A percentile compares a stretch with the other conserved stretches of the same genome.
These are phyloP conservation scores for Nematopogon swammerdamellus DNA, from an alignment of 2,888 invertebrate genomes.

Conservation along the genomic window DNA sequence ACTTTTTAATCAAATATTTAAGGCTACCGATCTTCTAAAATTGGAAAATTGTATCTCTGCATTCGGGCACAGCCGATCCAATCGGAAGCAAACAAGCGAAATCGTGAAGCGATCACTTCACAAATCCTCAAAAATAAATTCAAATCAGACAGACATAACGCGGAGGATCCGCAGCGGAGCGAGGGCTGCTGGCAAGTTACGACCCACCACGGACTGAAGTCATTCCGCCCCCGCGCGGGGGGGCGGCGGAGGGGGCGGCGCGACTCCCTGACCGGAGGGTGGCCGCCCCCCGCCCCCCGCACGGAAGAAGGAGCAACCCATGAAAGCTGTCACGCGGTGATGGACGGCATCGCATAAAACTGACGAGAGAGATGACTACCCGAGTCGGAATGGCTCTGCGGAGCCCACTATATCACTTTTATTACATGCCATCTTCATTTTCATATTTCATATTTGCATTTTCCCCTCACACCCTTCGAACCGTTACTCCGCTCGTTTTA, in stretches of 20 bases:
- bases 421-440: conserved; percentile 71
- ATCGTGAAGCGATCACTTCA: neutral
- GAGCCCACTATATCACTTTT: conserved; percentile 78
- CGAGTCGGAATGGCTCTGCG: conserved; percentile 72
- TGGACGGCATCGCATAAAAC: conserved; percentile 71
- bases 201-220: conserved; percentile 1
- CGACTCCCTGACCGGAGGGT: conserved; percentile 20
- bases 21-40: no score
- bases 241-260: conserved; percentile 6
- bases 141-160: neutral
- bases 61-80: no score
- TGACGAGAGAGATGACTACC: conserved; percentile 67
- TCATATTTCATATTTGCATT: conserved; percentile 62
- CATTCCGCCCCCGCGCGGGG: neutral
- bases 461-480: conserved; percentile 22
- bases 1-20: no score
- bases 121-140: neutral
- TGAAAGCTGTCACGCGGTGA: conserved; percentile 67
- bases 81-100: neutral
- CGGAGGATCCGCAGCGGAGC: neutral
- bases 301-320: conserved; percentile 41
- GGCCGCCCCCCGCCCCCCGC: conserved; percentile 16
- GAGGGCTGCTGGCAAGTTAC: conserved; percentile 2
- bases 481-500: conserved; percentile 24
- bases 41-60: no score